Base-by-base conservation (phyloP, 2,888 invertebrate species). In the Drosophila maculinotata region DNA sequence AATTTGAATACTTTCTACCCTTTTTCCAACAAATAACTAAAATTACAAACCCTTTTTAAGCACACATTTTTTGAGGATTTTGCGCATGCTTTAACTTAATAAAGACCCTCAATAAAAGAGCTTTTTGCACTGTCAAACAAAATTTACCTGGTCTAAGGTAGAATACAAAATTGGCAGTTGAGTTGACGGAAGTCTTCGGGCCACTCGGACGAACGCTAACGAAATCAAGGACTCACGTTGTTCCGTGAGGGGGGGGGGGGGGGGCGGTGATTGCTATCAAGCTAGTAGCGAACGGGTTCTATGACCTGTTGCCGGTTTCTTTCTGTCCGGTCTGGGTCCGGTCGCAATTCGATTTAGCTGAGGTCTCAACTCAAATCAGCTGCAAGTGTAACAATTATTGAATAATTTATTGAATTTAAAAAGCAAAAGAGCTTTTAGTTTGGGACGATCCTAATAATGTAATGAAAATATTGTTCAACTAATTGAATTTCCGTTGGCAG, bases 161-260 rank as follows among this genome's bases (percentile, higher is more conserved):
- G 64, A 70, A 74, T 69, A 66, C 56, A 69, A 79, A 51, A 57
- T 63, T 69, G 70, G 68, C 48, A 77, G 75, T 33, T 36, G 35
- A 9, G 47, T 70, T 53, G 51, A 25, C 88, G 89, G 88, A 89
- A 81, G 88, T 83, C 76, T 70, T 49, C 47, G 23, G 58, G n/a
- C 31, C 44, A 60, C 28, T 26, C 25, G 25, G 33, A 20, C 17
- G 25, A 52, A 73, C 69, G 81, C 73, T 84, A 87, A 88, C 81
- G 53, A 76, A 87, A 83, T 86, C 84, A 87, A 70, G 71, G 69
- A 39, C 44, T 33, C 35, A 42, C 42, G 15, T 39, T 30, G 44
- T 62, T 51, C 20, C n/a, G n/a, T 57, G 42, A 1, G 20, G 8
- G 17, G 7, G 36, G 12, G 17, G 31, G 9, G 33, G 12, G n/a